phyloP scores from a whole-genome alignment of 2,113 vertebrate species.

The Nyctibius bracteatus region DNA sequence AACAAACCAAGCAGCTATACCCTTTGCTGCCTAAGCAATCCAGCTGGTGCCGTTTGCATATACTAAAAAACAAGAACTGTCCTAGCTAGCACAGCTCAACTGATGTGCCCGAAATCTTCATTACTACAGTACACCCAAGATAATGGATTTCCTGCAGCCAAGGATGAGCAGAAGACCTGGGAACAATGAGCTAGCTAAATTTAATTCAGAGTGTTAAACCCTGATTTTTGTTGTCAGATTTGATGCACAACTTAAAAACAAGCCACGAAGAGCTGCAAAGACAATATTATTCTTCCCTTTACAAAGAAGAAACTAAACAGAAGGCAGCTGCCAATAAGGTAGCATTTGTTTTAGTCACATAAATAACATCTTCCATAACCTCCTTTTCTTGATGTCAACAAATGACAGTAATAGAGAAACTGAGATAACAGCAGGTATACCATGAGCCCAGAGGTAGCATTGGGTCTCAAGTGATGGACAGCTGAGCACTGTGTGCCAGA shows the following conservation, averaged over 20 bases:
- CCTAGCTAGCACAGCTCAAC: not conserved
- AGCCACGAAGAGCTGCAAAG: not conserved
- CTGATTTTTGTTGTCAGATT: not conserved
- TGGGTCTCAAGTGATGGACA: not conserved
- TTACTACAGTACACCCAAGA: not conserved
- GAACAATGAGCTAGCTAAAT: not conserved
- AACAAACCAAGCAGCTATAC: not conserved
- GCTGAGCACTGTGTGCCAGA: not conserved
- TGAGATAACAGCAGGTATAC: not conserved
- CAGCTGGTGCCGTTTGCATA: not conserved
- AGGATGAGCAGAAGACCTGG: not conserved
- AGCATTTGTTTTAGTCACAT: not conserved
- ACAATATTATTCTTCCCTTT: not conserved
- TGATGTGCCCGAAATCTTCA: accelerated
- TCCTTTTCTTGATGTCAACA: constrained; percentile 13
- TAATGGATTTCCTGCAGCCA: not conserved
- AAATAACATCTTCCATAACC: constrained; percentile 13
- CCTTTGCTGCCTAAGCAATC: not conserved
- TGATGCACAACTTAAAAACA: not conserved
- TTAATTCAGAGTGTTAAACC: not conserved
- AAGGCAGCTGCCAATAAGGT: constrained; percentile 17
- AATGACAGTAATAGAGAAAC: constrained; percentile 30
- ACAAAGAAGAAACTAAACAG: not conserved
- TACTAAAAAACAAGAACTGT: not conserved
- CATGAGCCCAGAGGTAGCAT: not conserved